Evolutionary conservation across 2,888 invertebrate species (phyloP).

Genomic region (Mamestra brassicae): DNA sequence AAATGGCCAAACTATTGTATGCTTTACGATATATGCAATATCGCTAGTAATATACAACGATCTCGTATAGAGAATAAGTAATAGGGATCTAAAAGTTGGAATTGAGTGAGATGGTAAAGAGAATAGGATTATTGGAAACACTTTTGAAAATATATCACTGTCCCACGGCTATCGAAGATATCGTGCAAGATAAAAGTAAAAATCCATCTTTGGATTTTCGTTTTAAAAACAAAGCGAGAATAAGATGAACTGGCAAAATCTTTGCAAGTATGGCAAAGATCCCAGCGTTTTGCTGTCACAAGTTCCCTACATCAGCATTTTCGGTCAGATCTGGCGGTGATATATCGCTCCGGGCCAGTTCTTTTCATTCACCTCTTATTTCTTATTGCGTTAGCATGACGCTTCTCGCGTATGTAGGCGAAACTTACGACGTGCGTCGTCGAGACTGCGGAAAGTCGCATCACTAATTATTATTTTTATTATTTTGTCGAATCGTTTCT

Average conservation of each 20-base stretch:
- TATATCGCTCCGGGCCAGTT: conserved; percentile 75
- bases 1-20: conserved; percentile 69
- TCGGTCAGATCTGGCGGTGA: conserved; percentile 78
- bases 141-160: background rate
- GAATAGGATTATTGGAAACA: conserved; percentile 1
- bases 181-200: conserved; percentile 1
- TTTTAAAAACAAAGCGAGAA: conserved; percentile 14
- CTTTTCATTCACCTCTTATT: conserved; percentile 79
- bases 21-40: conserved; percentile 65
- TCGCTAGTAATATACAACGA: conserved; percentile 49
- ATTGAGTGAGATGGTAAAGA: conserved; percentile 33
- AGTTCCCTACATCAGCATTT: conserved; percentile 78
- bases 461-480: conserved; percentile 81
- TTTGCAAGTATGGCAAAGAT: conserved; percentile 53
- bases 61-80: conserved; percentile 34
- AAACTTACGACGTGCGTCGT: conserved; percentile 74
- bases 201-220: conserved; percentile 12
- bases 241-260: conserved; percentile 21
- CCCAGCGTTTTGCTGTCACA: conserved; percentile 69
- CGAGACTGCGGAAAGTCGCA: conserved; percentile 74
- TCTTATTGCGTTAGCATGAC: conserved; percentile 79
- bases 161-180: conserved; percentile 6
- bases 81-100: conserved; percentile 27
- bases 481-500: conserved; percentile 51
- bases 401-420: conserved; percentile 76